These are phyloP conservation scores for Myzus persicae DNA, from an alignment of 1,140 invertebrate genomes.

Conservation along the genomic window DNA sequence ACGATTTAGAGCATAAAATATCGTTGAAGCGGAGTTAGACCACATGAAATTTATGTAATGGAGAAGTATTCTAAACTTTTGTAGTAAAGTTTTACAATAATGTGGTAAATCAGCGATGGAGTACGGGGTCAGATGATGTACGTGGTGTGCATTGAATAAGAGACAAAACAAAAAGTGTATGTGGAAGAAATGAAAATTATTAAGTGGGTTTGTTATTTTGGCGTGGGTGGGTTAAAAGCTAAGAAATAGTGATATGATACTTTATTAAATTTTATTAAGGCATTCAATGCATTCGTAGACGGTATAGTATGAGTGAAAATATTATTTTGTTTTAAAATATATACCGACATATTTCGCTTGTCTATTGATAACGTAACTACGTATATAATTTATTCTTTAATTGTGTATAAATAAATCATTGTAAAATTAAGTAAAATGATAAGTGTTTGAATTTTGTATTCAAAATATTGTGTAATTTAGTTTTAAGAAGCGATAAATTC, in stretches of 20 bases:
- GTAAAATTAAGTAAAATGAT: not conserved
- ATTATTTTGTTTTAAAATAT: not conserved
- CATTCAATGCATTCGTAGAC: not conserved
- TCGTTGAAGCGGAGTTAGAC: not conserved
- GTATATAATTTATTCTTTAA: not conserved
- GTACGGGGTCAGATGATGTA: slow-evolving; percentile 29
- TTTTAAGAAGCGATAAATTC: not conserved
- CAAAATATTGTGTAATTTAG: not conserved
- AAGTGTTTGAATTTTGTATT: not conserved
- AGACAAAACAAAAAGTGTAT: not conserved
- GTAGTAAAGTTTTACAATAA: slow-evolving; percentile 42
- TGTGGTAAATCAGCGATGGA: slow-evolving; percentile 39
- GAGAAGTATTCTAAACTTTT: slow-evolving; percentile 35
- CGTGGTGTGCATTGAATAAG: slow-evolving; percentile 35
- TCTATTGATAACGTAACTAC: not conserved
- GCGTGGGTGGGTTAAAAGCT: not conserved
- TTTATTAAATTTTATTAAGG: not conserved
- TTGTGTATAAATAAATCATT: not conserved
- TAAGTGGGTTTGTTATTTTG: not conserved
- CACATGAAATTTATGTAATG: slow-evolving; percentile 49
- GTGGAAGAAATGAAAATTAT: not conserved
- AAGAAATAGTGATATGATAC: not conserved
- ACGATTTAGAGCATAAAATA: slow-evolving; percentile 47
- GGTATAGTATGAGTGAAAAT: not conserved
- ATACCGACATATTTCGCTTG: not conserved